These are phyloP conservation scores for Passer montanus DNA, from an alignment of 2,113 vertebrate genomes.

Conservation along the genomic window DNA sequence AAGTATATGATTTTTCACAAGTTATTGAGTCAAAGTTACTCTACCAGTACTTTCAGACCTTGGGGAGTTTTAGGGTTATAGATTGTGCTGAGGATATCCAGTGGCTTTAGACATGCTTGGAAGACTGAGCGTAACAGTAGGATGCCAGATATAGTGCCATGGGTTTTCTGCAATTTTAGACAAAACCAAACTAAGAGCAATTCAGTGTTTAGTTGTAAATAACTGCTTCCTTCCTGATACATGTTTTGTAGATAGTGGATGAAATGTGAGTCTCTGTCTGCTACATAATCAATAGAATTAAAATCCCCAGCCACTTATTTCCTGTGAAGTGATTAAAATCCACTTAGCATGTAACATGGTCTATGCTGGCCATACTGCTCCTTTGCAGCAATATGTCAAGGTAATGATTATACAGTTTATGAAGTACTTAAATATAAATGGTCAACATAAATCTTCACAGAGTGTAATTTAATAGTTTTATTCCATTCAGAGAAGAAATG, in stretches of 20 bases:
- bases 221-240: neutral
- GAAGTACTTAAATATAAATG: conserved; percentile 22
- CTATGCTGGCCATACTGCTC: neutral
- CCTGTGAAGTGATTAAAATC: conserved; percentile 51
- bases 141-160: neutral
- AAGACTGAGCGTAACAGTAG: neutral
- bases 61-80: neutral
- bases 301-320: conserved; percentile 46
- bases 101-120: neutral
- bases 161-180: neutral
- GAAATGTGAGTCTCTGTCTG: conserved; percentile 6
- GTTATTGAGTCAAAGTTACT: neutral
- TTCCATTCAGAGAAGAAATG: neutral
- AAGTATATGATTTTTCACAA: neutral
- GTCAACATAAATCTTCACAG: conserved; percentile 19
- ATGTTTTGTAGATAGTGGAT: neutral
- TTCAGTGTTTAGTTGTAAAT: neutral
- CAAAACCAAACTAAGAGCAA: neutral
- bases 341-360: neutral
- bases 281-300: conserved; percentile 36
- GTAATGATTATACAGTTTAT: conserved; percentile 50
- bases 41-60: neutral
- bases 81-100: neutral
- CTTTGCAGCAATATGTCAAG: conserved; percentile 7
- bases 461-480: neutral